These are phyloP conservation scores for Conchocele bisecta DNA, from an alignment of 2,888 invertebrate genomes.

Conservation along the genomic window DNA sequence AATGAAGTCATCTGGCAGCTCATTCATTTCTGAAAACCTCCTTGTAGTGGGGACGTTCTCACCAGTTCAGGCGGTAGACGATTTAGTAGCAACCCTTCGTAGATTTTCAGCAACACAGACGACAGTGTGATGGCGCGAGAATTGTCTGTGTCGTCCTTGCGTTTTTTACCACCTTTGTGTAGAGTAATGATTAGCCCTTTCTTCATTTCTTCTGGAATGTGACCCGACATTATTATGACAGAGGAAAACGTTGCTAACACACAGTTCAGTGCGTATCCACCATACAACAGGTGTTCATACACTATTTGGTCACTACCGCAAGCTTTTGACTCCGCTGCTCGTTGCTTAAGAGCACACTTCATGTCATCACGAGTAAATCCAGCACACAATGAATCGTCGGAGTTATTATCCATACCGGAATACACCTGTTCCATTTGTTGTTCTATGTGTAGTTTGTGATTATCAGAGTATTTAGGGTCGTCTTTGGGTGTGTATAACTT, in stretches of 20 bases:
- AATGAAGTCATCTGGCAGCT: slow-evolving; percentile 32
- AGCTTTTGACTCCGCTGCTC: not conserved
- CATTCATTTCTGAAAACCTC: slow-evolving; percentile 18
- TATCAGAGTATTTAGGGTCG: too few relatives aligned
- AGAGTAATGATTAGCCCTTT: slow-evolving; percentile 4
- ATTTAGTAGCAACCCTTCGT: slow-evolving; percentile 7
- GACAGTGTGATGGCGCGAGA: slow-evolving; percentile 25
- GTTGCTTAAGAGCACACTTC: too few relatives aligned
- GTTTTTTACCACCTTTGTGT: too few relatives aligned
- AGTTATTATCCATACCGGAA: too few relatives aligned
- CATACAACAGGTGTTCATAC: not conserved
- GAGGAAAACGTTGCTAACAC: not conserved
- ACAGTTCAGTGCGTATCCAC: not conserved
- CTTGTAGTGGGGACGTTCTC: not conserved
- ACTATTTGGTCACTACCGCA: not conserved
- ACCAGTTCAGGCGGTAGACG: not conserved
- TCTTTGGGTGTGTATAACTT: too few relatives aligned
- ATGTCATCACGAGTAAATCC: too few relatives aligned
- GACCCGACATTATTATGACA: not conserved
- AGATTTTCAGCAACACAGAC: slow-evolving; percentile 13
- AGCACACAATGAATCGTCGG: too few relatives aligned
- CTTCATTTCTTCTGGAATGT: slow-evolving; percentile 17
- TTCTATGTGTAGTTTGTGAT: too few relatives aligned
- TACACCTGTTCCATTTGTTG: too few relatives aligned
- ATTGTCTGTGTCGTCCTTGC: slow-evolving; percentile 21